Evolutionary conservation across 1,140 invertebrate genomes (phyloP), one percentile per base, ranked within the genome.

Genomic region (Trissolcus basalis): DNA sequence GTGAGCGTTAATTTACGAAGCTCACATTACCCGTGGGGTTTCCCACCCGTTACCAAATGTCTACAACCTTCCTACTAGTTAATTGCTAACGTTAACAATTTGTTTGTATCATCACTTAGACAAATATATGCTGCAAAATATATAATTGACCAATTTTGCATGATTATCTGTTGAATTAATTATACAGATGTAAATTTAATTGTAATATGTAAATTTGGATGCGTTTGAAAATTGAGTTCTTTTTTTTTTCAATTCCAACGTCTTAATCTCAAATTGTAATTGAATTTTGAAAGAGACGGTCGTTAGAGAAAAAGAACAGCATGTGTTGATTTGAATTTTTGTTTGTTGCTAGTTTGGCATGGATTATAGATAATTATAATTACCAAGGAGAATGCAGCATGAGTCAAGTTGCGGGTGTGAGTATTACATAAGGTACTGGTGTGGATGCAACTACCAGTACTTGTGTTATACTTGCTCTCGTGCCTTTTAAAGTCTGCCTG

Each of bases 401-500:
- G 87, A 84, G 81, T 78, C 77, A 83, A 82, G 83, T 79, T 80
- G 81, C 81, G 90, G 89, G 90, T 92, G 90, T 95, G 96, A 97
- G 96, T 97, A 97, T 97, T 97, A 96, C 94, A 96, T 96, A 95
- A 97, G 96, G 96, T 97, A 97, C 95, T 97, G 96, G 95, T 94
- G 89, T 88, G 77, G 78, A 82, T 81, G 79, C 83, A 82, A 86
- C 81, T 82, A 91, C 92, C 93, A 93, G 94, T 94, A 91, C 92
- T 93, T 94, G 92, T 93, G 93, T 94, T 90, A 94, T 93, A 93
- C 93, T 95, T 92, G 85, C 90, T 86, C 85, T 87, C 86, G 77
- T 84, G 67, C 82, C 82, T 87, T 86, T 80, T 77, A 63, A 64
- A 48, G 82, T 74, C 85, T 83, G 75, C 83, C 79, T 83, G 82